Percentiles rank a stretch among this genome's conserved stretches.
Evolutionary conservation across 2,888 invertebrate genomes (phyloP).

Genomic region (Leptopterna dolabrata): DNA sequence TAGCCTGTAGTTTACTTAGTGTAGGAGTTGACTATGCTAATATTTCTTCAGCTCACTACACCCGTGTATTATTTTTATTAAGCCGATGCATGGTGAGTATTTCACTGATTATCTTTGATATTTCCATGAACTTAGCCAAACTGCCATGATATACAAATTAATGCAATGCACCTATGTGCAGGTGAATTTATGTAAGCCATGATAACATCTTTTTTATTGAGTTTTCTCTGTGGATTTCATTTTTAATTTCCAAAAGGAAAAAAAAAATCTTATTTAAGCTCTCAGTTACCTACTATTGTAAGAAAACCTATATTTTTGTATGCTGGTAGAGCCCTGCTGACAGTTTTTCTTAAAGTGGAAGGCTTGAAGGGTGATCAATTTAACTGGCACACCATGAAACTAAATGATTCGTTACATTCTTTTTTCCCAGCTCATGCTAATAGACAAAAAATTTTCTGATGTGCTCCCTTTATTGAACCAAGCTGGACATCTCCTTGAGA

Average conservation of each 20-base stretch:
- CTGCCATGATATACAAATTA: no score
- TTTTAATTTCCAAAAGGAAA: no score
- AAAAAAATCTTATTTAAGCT: no score
- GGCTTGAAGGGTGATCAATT: no score
- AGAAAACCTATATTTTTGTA: no score
- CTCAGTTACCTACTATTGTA: no score
- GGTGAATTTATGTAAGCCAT: no score
- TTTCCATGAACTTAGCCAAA: neutral
- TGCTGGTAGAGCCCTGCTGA: no score
- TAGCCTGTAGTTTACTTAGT: conserved; percentile 88
- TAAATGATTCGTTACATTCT: conserved; percentile 44
- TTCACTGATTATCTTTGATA: neutral
- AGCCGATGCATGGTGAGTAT: conserved; percentile 91
- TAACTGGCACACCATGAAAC: neutral
- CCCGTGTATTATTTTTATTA: conserved; percentile 90
- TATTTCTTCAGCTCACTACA: conserved; percentile 90
- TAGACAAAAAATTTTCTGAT: conserved; percentile 92
- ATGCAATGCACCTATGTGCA: no score
- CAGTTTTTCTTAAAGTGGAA: no score
- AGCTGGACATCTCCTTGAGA: conserved; percentile 89
- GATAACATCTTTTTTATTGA: no score
- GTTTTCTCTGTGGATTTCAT: no score
- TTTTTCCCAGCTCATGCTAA: conserved; percentile 80
- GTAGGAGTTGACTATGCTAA: conserved; percentile 97
- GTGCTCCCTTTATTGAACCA: conserved; percentile 90